Conservation (phyloP, 2,888 invertebrate genomes). For the Vesta saturnalis region DNA sequence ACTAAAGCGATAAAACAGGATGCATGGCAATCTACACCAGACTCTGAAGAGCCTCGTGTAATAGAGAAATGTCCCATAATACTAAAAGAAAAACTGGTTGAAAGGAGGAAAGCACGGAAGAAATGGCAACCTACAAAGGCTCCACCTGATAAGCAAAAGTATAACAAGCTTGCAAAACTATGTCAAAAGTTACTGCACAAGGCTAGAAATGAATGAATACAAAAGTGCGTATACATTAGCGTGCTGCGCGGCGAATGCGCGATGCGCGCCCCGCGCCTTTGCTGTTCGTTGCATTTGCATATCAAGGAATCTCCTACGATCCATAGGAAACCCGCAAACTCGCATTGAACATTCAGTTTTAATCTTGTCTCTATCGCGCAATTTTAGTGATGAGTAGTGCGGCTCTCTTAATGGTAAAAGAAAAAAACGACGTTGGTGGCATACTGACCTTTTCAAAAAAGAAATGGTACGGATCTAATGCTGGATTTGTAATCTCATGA, state of each 20-base stretch:
- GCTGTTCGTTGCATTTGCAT: background rate
- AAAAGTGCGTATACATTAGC: too few species aligned
- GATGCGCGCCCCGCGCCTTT: too few species aligned
- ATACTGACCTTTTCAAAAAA: constrained; percentile 10
- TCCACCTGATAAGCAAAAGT: background rate
- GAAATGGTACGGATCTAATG: constrained; percentile 4
- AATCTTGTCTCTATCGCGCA: background rate
- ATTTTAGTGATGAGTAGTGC: too few species aligned
- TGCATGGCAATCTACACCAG: background rate
- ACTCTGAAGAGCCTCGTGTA: background rate
- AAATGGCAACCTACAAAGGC: background rate
- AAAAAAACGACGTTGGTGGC: constrained; percentile 12
- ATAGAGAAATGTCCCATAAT: background rate
- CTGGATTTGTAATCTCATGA: constrained; percentile 2
- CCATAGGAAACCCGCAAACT: background rate
- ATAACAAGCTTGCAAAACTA: too few species aligned
- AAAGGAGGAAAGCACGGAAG: background rate
- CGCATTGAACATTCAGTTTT: background rate
- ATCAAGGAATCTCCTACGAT: too few species aligned
- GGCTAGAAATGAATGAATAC: too few species aligned
- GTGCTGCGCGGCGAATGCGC: too few species aligned
- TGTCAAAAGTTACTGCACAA: too few species aligned
- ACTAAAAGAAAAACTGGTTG: background rate
- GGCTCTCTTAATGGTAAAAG: too few species aligned
- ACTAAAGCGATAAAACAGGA: too few species aligned